These are phyloP conservation scores for Dynastes tityus DNA, from an alignment of 2,888 invertebrate genomes.

Conservation along the genomic window DNA sequence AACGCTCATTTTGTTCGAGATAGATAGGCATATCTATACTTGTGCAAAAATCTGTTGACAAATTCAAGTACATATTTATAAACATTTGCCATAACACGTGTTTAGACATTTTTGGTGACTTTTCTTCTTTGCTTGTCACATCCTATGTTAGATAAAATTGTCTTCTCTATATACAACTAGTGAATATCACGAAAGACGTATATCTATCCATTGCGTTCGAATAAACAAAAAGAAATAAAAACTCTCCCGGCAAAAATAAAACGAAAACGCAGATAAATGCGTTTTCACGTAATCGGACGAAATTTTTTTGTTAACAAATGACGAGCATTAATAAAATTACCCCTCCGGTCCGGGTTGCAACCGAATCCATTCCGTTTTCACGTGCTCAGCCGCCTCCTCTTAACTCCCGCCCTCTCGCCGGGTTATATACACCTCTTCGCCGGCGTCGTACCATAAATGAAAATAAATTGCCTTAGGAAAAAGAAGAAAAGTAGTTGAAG, in stretches of 20 bases:
- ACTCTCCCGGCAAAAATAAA: background rate
- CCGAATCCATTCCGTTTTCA: slow-evolving; percentile 11
- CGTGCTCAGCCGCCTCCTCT: background rate
- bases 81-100: no score
- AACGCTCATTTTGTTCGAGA: no score
- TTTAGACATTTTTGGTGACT: no score
- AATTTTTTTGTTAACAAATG: slow-evolving; percentile 34
- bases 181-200: no score
- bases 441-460: slow-evolving; percentile 17
- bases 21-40: no score
- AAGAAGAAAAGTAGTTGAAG: background rate
- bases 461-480: slow-evolving; percentile 23
- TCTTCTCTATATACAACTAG: no score
- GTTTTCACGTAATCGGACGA: slow-evolving; percentile 18
- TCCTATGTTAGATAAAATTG: no score
- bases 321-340: slow-evolving; percentile 27
- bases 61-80: no score
- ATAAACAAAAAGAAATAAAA: slow-evolving; percentile 6
- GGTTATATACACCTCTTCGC: slow-evolving; percentile 22
- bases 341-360: slow-evolving; percentile 18
- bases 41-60: no score
- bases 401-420: no score
- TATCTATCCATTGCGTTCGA: background rate
- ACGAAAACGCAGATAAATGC: slow-evolving; percentile 28
- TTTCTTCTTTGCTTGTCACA: no score